These are phyloP conservation scores for Parasteatoda tepidariorum DNA, from an alignment of 1,140 invertebrate genomes.

Conservation along the genomic window DNA sequence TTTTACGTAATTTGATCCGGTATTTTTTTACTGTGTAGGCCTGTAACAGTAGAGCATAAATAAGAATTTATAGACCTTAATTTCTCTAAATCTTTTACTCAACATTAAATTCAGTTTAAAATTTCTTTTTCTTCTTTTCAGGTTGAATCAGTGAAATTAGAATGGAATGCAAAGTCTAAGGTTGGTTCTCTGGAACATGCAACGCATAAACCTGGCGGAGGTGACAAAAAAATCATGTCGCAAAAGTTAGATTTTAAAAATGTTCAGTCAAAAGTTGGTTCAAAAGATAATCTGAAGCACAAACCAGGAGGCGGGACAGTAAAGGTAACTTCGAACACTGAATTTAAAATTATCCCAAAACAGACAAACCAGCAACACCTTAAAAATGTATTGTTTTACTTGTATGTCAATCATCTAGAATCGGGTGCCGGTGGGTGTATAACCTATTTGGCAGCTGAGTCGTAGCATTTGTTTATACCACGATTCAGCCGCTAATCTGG, in stretches of 20 bases:
- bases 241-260: constrained; percentile 92
- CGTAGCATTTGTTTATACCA: too few species aligned
- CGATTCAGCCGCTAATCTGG: too few species aligned
- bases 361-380: background rate
- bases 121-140: background rate
- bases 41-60: background rate
- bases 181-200: constrained; percentile 90
- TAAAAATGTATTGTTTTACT: too few species aligned
- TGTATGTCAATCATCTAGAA: too few species aligned
- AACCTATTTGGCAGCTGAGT: too few species aligned
- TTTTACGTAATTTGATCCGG: too few species aligned
- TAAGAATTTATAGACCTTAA: too few species aligned
- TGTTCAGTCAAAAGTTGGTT: constrained; percentile 92
- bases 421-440: too few species aligned
- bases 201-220: constrained; percentile 78
- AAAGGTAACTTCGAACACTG: constrained; percentile 79
- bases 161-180: constrained; percentile 82
- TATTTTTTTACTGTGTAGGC: too few species aligned
- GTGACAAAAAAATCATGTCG: constrained; percentile 81
- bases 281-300: constrained; percentile 91
- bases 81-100: too few species aligned
- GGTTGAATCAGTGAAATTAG: constrained; percentile 76
- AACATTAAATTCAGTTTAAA: too few species aligned
- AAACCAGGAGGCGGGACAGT: constrained; percentile 92
- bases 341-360: constrained; percentile 79